phyloP scores from a whole-genome alignment of 2,888 invertebrate species.

The Dynastes hyllus region DNA sequence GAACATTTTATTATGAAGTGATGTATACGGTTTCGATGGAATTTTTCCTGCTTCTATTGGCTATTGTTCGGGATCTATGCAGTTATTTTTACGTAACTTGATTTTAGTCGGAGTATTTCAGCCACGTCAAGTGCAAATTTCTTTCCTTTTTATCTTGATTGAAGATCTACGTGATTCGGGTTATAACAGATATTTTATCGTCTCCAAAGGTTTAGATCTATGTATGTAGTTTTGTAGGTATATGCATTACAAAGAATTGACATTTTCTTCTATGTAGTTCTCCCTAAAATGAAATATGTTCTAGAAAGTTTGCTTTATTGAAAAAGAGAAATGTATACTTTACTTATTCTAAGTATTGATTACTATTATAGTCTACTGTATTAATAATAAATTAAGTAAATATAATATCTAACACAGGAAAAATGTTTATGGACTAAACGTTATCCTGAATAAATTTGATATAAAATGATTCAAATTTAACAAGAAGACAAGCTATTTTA shows the following conservation, averaged over 20 bases:
- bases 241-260: slow-evolving; percentile 25
- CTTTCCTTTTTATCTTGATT: slow-evolving; percentile 70
- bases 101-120: slow-evolving; percentile 51
- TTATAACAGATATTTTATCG: slow-evolving; percentile 34
- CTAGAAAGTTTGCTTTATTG: too few relatives aligned
- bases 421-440: too few relatives aligned
- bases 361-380: too few relatives aligned
- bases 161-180: slow-evolving; percentile 54
- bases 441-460: too few relatives aligned
- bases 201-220: slow-evolving; percentile 30
- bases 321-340: too few relatives aligned
- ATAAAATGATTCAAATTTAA: too few relatives aligned
- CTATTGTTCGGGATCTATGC: slow-evolving; percentile 33
- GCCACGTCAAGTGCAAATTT: slow-evolving; percentile 70
- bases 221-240: slow-evolving; percentile 31
- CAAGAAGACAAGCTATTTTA: too few relatives aligned
- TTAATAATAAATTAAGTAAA: too few relatives aligned
- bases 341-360: too few relatives aligned
- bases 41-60: slow-evolving; percentile 24
- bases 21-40: slow-evolving; percentile 62
- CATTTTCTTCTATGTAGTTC: not conserved
- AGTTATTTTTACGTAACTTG: slow-evolving; percentile 48
- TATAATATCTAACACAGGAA: too few relatives aligned
- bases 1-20: slow-evolving; percentile 60
- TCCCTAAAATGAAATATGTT: not conserved